phyloP scores from a whole-genome alignment of 2,113 vertebrate species.

The Microcebus ravelobensis region DNA sequence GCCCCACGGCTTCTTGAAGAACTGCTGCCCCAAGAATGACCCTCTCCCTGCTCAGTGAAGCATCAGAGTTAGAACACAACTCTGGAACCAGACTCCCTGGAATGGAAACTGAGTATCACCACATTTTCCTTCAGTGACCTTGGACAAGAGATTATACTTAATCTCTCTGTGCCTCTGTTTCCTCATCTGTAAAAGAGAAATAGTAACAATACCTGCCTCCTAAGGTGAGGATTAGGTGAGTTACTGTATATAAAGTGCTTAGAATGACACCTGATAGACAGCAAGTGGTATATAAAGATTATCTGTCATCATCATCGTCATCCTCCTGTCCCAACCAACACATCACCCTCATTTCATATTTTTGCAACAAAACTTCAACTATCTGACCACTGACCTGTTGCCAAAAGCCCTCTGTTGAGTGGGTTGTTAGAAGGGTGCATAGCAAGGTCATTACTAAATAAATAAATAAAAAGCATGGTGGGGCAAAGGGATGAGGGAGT shows the following conservation, averaged over 20 bases:
- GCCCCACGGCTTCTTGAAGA: background rate
- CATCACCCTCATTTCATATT: background rate
- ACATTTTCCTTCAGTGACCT: background rate
- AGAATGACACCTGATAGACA: background rate
- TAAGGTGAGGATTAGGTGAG: background rate
- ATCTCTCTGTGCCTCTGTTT: background rate
- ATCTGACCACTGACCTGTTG: background rate
- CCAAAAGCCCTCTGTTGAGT: background rate
- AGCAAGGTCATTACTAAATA: conserved; percentile 2
- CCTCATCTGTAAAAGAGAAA: background rate
- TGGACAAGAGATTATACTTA: background rate
- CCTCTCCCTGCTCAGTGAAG: background rate
- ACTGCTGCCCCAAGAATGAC: background rate
- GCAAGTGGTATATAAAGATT: background rate
- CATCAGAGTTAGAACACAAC: background rate
- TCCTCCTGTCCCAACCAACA: background rate
- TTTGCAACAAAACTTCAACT: background rate
- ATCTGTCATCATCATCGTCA: background rate
- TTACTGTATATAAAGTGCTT: background rate
- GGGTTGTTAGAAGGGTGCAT: background rate
- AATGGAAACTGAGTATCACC: background rate
- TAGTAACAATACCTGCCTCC: background rate
- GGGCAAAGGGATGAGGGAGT: background rate
- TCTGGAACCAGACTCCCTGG: background rate
- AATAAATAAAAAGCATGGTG: background rate